Evolutionary conservation across 2,888 invertebrate genomes (phyloP).

Genomic region (Sabatieria punctata): DNA sequence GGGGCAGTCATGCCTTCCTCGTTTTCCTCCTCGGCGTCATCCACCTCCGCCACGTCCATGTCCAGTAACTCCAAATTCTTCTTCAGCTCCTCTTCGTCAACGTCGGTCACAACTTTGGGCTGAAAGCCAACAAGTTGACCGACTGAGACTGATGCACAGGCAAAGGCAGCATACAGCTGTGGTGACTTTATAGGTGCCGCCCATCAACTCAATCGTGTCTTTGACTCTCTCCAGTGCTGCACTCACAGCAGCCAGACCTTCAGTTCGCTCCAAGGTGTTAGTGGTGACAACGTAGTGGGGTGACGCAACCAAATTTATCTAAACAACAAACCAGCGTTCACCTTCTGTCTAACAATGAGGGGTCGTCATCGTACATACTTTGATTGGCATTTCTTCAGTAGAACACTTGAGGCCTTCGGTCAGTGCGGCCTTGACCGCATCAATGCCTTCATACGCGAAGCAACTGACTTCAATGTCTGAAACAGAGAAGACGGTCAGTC

Average conservation of each 20-base stretch:
- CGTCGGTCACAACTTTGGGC: constrained; percentile 94
- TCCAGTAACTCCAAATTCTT: constrained; percentile 19
- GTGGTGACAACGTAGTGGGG: constrained; percentile 97
- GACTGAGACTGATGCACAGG: constrained; percentile 9
- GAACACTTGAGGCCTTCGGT: constrained; percentile 74
- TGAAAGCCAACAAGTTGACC: too few species aligned
- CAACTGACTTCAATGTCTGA: constrained; percentile 68
- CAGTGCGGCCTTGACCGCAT: constrained; percentile 80
- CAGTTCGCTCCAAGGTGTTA: constrained; percentile 83
- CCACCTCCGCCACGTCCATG: constrained; percentile 18
- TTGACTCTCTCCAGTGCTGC: constrained; percentile 74
- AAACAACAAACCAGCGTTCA: constrained; percentile 7
- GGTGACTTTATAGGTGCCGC: constrained; percentile 81
- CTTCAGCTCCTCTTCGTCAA: constrained; percentile 70
- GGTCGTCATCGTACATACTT: constrained; percentile 35
- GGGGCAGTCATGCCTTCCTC: constrained; percentile 17
- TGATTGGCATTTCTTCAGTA: constrained; percentile 81
- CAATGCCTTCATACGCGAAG: constrained; percentile 93
- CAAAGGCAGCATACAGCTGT: constrained; percentile 54
- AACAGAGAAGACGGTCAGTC: constrained; percentile 8
- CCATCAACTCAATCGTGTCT: constrained; percentile 54
- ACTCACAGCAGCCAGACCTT: constrained; percentile 72
- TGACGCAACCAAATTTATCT: constrained; percentile 93
- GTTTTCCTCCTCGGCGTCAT: constrained; percentile 17
- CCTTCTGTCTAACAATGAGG: neutral